These are phyloP conservation scores for Cosmia trapezina DNA, from an alignment of 2,888 invertebrate genomes.

Conservation along the genomic window DNA sequence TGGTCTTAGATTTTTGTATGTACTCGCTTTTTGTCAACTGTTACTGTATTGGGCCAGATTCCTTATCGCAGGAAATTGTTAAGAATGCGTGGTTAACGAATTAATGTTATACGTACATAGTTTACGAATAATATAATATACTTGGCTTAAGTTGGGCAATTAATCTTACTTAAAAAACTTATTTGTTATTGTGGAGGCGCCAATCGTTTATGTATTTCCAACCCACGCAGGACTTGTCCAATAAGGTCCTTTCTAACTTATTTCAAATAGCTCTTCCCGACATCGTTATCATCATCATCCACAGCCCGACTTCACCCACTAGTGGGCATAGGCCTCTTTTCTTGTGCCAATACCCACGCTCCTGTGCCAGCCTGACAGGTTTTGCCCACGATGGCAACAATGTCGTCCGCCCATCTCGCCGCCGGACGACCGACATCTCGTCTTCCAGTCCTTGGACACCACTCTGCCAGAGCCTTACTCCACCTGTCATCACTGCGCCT, in stretches of 20 bases:
- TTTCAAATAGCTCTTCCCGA: background rate
- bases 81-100: conserved; percentile 5
- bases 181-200: conserved; percentile 1
- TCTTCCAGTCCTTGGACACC: too few species aligned
- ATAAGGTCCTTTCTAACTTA: conserved; percentile 6
- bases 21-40: conserved; percentile 39
- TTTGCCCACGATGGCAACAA: too few species aligned
- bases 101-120: background rate
- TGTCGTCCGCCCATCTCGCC: too few species aligned
- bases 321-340: too few species aligned
- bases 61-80: conserved; percentile 38
- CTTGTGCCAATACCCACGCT: too few species aligned
- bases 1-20: conserved; percentile 52
- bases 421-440: too few species aligned
- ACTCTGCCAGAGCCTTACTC: too few species aligned
- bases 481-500: too few species aligned
- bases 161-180: conserved; percentile 10
- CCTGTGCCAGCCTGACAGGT: too few species aligned
- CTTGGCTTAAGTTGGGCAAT: conserved; percentile 7
- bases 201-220: background rate
- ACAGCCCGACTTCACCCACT: too few species aligned
- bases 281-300: too few species aligned
- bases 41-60: conserved; percentile 19
- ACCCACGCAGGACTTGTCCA: conserved; percentile 3
- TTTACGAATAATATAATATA: background rate